These are phyloP conservation scores for Drosophila fungiperda DNA, from an alignment of 2,888 invertebrate species.

Conservation along the genomic window DNA sequence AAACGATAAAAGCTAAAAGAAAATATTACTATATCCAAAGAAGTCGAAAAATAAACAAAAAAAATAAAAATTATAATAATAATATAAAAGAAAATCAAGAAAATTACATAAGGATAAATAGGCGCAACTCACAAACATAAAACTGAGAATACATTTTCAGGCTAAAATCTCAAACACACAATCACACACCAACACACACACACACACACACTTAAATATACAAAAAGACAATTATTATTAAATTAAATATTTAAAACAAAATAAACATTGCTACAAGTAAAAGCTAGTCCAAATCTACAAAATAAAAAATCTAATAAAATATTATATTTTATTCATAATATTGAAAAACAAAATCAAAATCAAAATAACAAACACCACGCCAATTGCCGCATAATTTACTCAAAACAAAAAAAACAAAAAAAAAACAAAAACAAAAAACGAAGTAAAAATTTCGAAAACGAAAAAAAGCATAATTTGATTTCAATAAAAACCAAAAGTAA, in stretches of 20 bases:
- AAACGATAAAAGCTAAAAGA: constrained; percentile 55
- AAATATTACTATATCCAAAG: constrained; percentile 18
- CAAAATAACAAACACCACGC: constrained; percentile 58
- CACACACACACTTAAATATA: constrained; percentile 19
- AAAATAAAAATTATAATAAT: constrained; percentile 18
- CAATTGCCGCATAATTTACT: constrained; percentile 69
- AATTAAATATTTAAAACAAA: constrained; percentile 35
- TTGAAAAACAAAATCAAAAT: constrained; percentile 43
- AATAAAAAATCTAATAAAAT: constrained; percentile 38
- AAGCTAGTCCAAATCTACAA: constrained; percentile 79
- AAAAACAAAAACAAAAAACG: not conserved
- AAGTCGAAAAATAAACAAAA: constrained; percentile 28
- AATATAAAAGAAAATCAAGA: constrained; percentile 18
- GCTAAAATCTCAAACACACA: constrained; percentile 23
- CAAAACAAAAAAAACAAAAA: constrained; percentile 31
- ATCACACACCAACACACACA: constrained; percentile 22
- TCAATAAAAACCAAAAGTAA: constrained; percentile 32
- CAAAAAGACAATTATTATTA: constrained; percentile 62
- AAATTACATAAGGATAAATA: constrained; percentile 28
- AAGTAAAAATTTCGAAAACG: constrained; percentile 41
- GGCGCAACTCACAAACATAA: constrained; percentile 55
- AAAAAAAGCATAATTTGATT: constrained; percentile 43
- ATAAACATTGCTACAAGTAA: constrained; percentile 64
- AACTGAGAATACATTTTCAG: constrained; percentile 51
- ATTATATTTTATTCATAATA: constrained; percentile 57